Percentiles rank a stretch among this genome's conserved stretches.
Conservation (phyloP, 1,140 invertebrate species). For the Dendroctonus ponderosae region DNA sequence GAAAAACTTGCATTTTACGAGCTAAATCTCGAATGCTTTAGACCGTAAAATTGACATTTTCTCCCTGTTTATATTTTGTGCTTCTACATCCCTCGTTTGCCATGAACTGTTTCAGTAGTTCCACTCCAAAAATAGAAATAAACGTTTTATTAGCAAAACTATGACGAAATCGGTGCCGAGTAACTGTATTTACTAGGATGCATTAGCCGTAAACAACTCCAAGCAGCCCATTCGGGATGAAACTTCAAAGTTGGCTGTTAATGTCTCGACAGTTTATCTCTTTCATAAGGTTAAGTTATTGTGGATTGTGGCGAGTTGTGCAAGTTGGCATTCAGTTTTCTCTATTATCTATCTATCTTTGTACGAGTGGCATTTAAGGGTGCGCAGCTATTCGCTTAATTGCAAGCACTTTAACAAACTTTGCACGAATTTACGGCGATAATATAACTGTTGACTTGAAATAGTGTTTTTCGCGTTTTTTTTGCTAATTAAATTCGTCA, state of each 20-base stretch:
- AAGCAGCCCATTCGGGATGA: neutral
- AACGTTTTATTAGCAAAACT: no score
- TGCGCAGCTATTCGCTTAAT: constrained; percentile 11
- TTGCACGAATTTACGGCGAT: constrained; percentile 2
- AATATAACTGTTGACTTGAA: constrained; percentile 4
- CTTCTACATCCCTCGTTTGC: no score
- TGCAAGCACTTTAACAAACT: constrained; percentile 3
- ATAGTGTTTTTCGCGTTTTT: neutral
- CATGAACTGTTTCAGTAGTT: no score
- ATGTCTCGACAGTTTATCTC: constrained; percentile 21
- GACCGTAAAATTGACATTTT: no score
- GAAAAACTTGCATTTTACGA: no score
- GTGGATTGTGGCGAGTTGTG: constrained; percentile 18
- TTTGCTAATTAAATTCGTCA: neutral
- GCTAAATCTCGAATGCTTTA: no score
- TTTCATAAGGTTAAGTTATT: constrained; percentile 25
- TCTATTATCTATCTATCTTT: constrained; percentile 23
- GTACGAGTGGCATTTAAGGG: constrained; percentile 16
- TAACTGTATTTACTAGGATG: no score
- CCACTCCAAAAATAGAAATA: no score
- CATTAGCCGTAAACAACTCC: no score
- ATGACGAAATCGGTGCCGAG: no score
- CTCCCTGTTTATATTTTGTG: no score
- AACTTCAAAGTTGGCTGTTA: constrained; percentile 18
- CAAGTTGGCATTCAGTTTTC: constrained; percentile 23